A percentile compares a stretch with the other conserved stretches of the same genome.
Evolutionary conservation across 2,113 vertebrate species (phyloP).

Genomic region (Lamprotornis superbus): DNA sequence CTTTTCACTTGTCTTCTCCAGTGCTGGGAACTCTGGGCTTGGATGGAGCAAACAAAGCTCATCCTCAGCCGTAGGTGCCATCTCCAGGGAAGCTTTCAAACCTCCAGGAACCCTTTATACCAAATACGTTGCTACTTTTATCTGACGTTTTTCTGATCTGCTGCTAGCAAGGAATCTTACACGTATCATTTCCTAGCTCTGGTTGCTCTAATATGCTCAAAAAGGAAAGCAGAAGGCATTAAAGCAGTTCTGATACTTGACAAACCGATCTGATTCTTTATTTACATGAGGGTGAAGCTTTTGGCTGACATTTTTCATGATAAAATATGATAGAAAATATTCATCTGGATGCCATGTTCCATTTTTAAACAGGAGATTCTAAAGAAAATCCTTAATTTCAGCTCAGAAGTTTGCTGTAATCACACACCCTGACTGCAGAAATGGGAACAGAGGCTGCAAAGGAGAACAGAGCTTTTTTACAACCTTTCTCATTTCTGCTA

Average conservation of each 20-base stretch:
- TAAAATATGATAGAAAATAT: neutral
- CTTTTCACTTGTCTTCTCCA: neutral
- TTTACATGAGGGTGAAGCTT: constrained; percentile 11
- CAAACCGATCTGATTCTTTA: neutral
- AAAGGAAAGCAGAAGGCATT: constrained; percentile 20
- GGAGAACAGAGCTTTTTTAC: neutral
- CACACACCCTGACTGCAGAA: neutral
- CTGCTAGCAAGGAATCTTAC: constrained; percentile 11
- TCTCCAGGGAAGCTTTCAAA: neutral
- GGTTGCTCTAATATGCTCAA: neutral
- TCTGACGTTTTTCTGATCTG: neutral
- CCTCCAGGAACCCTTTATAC: neutral
- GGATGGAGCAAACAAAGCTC: neutral
- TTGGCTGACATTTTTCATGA: constrained; percentile 33
- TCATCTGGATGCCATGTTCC: neutral
- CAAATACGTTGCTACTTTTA: neutral
- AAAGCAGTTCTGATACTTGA: neutral
- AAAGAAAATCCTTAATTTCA: constrained; percentile 2
- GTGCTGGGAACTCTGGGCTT: neutral
- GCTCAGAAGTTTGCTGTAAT: neutral
- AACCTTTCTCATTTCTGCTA: neutral
- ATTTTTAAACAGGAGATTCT: constrained; percentile 7
- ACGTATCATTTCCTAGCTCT: neutral
- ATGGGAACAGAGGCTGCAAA: neutral
- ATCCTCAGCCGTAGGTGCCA: neutral